Evolutionary conservation across 2,113 vertebrate genomes (phyloP), one percentile per base, ranked within the genome.

Genomic region (Rhizomys pruinosus): DNA sequence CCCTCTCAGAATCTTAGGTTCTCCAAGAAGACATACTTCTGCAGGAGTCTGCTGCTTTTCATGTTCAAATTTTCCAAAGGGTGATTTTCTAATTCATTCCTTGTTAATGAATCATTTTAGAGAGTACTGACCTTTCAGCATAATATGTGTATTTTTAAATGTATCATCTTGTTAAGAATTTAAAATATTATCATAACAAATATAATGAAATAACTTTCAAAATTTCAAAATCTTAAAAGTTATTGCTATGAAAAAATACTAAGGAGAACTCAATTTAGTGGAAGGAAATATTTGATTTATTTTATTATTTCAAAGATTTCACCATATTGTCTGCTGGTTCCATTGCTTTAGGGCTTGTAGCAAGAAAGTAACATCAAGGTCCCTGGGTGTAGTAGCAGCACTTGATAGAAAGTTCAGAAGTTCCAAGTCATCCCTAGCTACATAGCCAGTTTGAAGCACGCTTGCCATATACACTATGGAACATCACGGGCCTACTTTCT

Each of bases 11-110:
- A 64, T 71, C 44, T 73, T 68, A 32, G 29, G 74, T 22, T 64
- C 5, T 52, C 11, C 73, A 47, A 15, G 2, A 84, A 27, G 19
- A 84, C 19, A 57, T 3, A 52, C 5, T 78, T 78, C 3, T 23
- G 3, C 6, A 25, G 52, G 7, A 87, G 16, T 71, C 39, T 7
- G 32, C 25, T 84, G 27, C 8, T 57, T 57, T 73, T 68, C 47
- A 16, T 80, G 32, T 22, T 85, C 3, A n/a, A n/a, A 44, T 77
- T 95, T 94, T 66, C 20, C n/a, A 92, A 77, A 69, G 27, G 19
- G 42, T 34, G 0, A 17, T 12, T 52, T 71, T 10, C 10, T 87
- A 64, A 76, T 90, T 71, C 3, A 64, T 32, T 92, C 37, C 12
- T 22, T 80, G 47, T 32, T 71, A 82, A 39, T 34, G 6, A 34